Base-by-base conservation (phyloP, 2,888 invertebrate species). In the Melanostoma mellinum region DNA sequence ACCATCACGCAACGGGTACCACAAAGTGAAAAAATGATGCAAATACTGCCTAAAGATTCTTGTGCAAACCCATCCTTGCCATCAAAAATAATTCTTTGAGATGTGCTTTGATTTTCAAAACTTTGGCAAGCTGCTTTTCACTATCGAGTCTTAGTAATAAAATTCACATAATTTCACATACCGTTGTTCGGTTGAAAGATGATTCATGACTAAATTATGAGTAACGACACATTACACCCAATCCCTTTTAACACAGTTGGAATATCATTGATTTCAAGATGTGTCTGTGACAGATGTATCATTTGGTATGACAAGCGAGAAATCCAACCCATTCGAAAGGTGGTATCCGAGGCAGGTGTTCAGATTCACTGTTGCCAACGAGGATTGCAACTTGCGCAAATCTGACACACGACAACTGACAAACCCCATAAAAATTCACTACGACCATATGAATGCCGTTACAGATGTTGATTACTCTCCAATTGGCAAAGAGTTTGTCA, bases 341-440 rank as follows among this genome's bases (percentile, higher is more conserved):
- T 98, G 67, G 93, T 96, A 99, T 93, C 99, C 99, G 0, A 98
- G 99, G 97, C 99, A 99, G 91, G 97, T 99, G 0, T 98, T 96
- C 89, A 94, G 95, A 85, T 99, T 99, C 88, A 98, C 98, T 4
- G 96, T 96, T 53, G 99, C 99, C 10, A 99, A 96, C 93, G 99
- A 99, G 92, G 99, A 99, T 92, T 99, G 98, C 91, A 99, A 99
- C 91, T 93, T 98, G 73, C 99, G 99, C 90, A 96, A 98, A 53
- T 99, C 98, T 92, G 99, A 99, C 91, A 96, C 97, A 71, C 93
- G 99, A 86, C 95, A 96, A 87, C 91, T 99, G 38, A 94, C 93
- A 53, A 93, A 94, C 76, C 98, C 99, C 0, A 90, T 96, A 0
- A 97, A 96, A 89, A 94, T 99, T 9, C 98, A 99, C 89, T 95